Base-by-base conservation (phyloP, 2,888 invertebrate species). In the Protodeltote pygarga region DNA sequence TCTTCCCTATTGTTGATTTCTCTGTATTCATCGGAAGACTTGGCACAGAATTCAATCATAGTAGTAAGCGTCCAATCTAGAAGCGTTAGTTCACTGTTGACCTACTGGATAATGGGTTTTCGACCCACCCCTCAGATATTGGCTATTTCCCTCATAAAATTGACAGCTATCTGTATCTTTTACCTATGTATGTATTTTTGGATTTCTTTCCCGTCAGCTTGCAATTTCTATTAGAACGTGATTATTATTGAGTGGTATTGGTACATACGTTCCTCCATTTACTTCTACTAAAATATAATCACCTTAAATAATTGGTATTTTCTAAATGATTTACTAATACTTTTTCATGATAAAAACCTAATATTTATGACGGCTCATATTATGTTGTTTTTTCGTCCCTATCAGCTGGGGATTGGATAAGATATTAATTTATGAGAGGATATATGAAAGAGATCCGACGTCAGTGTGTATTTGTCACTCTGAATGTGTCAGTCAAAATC, bases 51-150 rank as follows among this genome's bases (percentile, higher is more conserved):
- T 69, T 49, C 63, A 70, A 65, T 65, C 62, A 70, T 39, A 45
- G 61, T 45, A 29, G 29, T 46, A 52, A 44, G 59, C 58, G 48
- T 46, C 41, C 57, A 42, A 49, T 58, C 34, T 42, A 53, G 45
- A 40, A 48, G 34, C 38, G 51, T 48, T 66, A 70, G 49, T 42
- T 63, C 46, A 37, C 49, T 59, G 59, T 58, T 66, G 59, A 67
- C 54, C 64, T 67, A 54, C 37, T 50, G 23, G 38, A 29, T 71
- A 71, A 66, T 71, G 45, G 68, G 51, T 40, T 66, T 66, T 44
- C 44, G 23, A 40, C 24, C 39, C 44, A 35, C 32, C 39, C 28
- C 46, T 17, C 29, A 38, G 51, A 67, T 66, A 66, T 71, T 63
- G 51, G 32, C 45, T 52, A 52, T 67, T 62, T 70, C 50, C 50